Conservation (phyloP, 2,797 vertebrate species). For the Capromys pilorides region DNA sequence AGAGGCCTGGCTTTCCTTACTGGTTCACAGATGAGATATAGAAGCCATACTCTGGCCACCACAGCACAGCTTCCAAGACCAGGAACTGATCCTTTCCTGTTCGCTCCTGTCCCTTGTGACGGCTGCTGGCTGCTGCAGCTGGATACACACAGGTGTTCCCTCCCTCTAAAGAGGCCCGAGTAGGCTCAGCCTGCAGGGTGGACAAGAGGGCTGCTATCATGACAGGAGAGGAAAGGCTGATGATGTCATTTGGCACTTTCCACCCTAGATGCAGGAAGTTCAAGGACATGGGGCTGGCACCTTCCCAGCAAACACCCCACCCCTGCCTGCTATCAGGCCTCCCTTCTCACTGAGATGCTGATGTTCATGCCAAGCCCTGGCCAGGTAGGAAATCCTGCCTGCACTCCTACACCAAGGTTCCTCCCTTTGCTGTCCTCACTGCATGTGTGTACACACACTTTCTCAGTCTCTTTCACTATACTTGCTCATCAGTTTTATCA, state of each 20-base stretch:
- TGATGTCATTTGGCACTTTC: constrained; percentile 62
- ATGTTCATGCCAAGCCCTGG: neutral
- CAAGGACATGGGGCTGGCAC: constrained; percentile 34
- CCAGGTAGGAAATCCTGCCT: neutral
- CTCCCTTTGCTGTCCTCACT: neutral
- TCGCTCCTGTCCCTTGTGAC: constrained; percentile 69
- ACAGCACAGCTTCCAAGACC: constrained; percentile 40
- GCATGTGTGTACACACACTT: neutral
- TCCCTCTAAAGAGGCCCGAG: neutral
- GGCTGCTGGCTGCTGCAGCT: constrained; percentile 47
- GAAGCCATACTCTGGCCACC: constrained; percentile 1
- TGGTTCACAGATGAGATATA: neutral
- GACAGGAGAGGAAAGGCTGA: constrained; percentile 31
- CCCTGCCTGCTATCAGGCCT: neutral
- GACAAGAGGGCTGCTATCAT: neutral
- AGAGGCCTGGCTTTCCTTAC: neutral
- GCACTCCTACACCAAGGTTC: too few species aligned
- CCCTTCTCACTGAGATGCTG: neutral
- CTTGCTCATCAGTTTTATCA: neutral
- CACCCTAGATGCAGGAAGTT: constrained; percentile 50
- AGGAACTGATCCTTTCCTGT: constrained; percentile 82
- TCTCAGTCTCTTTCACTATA: neutral
- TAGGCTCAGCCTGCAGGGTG: neutral
- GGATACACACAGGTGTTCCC: constrained; percentile 16
- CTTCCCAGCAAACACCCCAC: neutral